phyloP scores from a whole-genome alignment of 1,140 invertebrate genomes.

The Bombus confusus region DNA sequence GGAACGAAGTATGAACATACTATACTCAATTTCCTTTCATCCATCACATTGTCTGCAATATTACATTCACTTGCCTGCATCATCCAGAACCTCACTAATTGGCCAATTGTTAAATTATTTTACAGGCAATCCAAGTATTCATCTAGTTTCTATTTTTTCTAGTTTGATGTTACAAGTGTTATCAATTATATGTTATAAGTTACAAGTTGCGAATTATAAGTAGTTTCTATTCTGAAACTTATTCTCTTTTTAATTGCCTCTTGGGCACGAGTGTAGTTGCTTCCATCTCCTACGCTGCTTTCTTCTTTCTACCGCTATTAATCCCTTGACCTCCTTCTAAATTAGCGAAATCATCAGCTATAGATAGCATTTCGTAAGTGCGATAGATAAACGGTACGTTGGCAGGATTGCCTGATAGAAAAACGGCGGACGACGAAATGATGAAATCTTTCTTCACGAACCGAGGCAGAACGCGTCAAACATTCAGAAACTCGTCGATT shows the following conservation, averaged over 20 bases:
- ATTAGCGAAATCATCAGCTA: too few relatives aligned
- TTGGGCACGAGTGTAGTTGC: too few relatives aligned
- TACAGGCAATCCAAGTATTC: not conserved
- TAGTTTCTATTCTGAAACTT: not conserved
- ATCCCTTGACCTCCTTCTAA: too few relatives aligned
- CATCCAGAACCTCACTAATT: not conserved
- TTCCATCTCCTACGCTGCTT: too few relatives aligned
- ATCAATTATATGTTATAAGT: too few relatives aligned
- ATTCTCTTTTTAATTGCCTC: not conserved
- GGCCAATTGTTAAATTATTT: not conserved
- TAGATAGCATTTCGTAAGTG: too few relatives aligned
- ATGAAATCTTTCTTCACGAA: conserved; percentile 56
- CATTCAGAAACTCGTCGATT: conserved; percentile 61
- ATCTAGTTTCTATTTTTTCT: not conserved
- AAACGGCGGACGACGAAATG: conserved; percentile 53
- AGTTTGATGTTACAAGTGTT: too few relatives aligned
- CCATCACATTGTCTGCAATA: not conserved
- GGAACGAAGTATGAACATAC: not conserved
- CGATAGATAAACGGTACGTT: not conserved
- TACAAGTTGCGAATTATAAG: too few relatives aligned
- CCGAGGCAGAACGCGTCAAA: conserved; percentile 46
- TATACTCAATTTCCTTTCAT: not conserved
- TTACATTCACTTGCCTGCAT: not conserved
- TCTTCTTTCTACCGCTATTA: too few relatives aligned
- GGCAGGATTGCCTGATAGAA: conserved; percentile 37